Conservation (phyloP, 1,140 invertebrate species). For the Xylocopa sonorina region DNA sequence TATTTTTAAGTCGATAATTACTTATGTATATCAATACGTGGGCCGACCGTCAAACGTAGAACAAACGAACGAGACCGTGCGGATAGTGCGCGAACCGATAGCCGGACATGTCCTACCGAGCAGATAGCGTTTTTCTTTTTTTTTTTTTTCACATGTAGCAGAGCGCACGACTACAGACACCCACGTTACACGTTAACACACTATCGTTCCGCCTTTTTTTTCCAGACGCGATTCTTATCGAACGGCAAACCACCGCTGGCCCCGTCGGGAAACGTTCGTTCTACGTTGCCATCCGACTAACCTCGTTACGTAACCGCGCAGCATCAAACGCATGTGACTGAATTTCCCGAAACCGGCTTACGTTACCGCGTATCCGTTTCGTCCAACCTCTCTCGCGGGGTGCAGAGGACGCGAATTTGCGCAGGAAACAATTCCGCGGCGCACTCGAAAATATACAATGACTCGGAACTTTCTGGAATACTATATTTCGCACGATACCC, state of each 20-base stretch:
- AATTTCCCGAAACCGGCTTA: constrained; percentile 34
- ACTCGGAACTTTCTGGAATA: constrained; percentile 27
- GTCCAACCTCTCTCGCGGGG: background rate
- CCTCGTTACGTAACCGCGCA: constrained; percentile 47
- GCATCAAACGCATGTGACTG: constrained; percentile 39
- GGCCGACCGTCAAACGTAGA: background rate
- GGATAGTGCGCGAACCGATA: background rate
- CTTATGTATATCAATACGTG: background rate
- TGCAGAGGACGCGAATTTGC: background rate
- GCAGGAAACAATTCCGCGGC: background rate
- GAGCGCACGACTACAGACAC: too few species aligned
- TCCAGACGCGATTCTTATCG: constrained; percentile 6
- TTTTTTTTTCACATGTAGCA: too few species aligned
- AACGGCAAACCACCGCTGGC: background rate
- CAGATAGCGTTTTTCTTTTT: too few species aligned
- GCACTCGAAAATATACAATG: background rate
- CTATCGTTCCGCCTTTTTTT: too few species aligned
- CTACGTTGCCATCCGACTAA: constrained; percentile 25
- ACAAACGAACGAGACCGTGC: background rate
- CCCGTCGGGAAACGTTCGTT: constrained; percentile 26
- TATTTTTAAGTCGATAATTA: too few species aligned
- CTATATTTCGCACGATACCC: constrained; percentile 9
- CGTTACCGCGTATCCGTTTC: background rate
- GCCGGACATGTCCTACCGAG: background rate
- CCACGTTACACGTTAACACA: too few species aligned